Evolutionary conservation across 2,797 vertebrate genomes (phyloP), one percentile per base, ranked within the genome.

Genomic region (Pseudochirops cupreus): DNA sequence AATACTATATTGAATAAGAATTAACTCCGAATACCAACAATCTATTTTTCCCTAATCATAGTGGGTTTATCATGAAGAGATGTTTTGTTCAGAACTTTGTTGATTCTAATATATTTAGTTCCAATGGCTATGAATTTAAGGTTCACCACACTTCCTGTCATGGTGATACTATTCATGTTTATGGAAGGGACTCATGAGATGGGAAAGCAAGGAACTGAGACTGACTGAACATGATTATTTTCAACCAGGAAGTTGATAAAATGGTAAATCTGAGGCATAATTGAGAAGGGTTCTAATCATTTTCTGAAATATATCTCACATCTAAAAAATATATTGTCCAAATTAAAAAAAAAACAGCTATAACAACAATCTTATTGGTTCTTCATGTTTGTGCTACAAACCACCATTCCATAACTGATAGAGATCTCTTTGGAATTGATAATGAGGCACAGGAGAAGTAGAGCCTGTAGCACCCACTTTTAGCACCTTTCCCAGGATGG

Each of bases 401-500:
- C 56, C 93, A 50, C 94, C 92, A 33, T n/a, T 62, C 52, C 94
- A 74, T 91, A 74, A 92, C 92, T 93, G 53, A 95, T 39, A n/a
- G 2, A 2, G 2, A 87, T 96, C 96, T 94, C 97, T 94, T 95
- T 93, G 93, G 97, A 95, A 95, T 89, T 91, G 96, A 97, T 96
- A 97, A 97, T 96, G 95, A 98, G 93, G 94, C 95, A 96, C 59
- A 57, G 87, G 91, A 96, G 95, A 94, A 58, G 82, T 57, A 56
- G 21, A 92, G 90, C 52, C 95, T 91, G 46, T 92, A 91, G 96
- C 96, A 95, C 95, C 94, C 93, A 96, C 95, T 92, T 90, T 97
- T 97, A 98, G 95, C 97, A 96, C 97, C 94, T 97, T 97, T 96
- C 93, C 94, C 95, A 97, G 97, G 97, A 98, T 97, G 96, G 94